Evolutionary conservation across 2,113 vertebrate genomes (phyloP).

Genomic region (Callorhinus ursinus): DNA sequence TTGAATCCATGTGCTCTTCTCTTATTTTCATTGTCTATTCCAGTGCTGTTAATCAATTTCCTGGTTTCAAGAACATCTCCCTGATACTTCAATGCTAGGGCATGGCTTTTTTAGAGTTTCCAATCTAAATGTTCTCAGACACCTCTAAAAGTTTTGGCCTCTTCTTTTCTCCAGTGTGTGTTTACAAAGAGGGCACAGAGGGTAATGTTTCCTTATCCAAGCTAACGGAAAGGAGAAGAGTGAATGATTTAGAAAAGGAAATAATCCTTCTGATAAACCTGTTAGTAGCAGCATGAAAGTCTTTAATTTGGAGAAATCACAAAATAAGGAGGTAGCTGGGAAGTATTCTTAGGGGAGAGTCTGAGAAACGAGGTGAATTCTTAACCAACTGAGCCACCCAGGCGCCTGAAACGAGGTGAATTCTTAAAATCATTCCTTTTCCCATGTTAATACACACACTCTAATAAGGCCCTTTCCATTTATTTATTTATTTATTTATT

Average conservation of each 20-base stretch:
- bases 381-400: too few relatives aligned
- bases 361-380: slow-evolving; percentile 48
- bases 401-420: slow-evolving; percentile 48
- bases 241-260: slow-evolving; percentile 55
- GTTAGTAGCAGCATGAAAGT: background rate
- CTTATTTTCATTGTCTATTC: background rate
- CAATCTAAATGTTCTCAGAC: background rate
- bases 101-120: background rate
- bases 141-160: background rate
- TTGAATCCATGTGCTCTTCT: background rate
- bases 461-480: background rate
- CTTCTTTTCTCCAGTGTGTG: slow-evolving; percentile 29
- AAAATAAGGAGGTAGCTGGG: slow-evolving; percentile 33
- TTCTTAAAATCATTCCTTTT: slow-evolving; percentile 53
- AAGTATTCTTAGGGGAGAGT: slow-evolving; percentile 37
- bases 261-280: slow-evolving; percentile 45
- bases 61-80: background rate
- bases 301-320: slow-evolving; percentile 64
- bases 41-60: background rate
- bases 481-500: slow-evolving; percentile 44
- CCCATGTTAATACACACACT: background rate
- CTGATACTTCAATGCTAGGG: background rate
- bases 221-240: slow-evolving; percentile 11
- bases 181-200: background rate
- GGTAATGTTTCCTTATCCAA: slow-evolving; percentile 27